phyloP scores from a whole-genome alignment of 2,797 vertebrate species.

The Hephaestus fuliginosus region DNA sequence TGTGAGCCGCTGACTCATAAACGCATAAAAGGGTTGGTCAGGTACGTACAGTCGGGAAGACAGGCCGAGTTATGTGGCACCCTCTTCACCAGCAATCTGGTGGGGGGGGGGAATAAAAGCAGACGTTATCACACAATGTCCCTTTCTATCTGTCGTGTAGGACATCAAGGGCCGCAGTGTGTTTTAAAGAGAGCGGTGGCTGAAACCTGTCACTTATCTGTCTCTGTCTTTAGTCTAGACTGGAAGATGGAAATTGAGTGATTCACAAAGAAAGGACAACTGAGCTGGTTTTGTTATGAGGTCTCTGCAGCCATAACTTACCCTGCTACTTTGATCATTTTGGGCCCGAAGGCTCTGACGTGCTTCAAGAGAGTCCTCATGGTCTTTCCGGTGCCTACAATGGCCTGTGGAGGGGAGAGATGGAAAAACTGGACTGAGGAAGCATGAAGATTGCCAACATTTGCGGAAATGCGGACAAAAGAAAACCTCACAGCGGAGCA shows the following conservation, averaged over 20 bases:
- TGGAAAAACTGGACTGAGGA: conserved; percentile 39
- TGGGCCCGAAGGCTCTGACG: conserved; percentile 90
- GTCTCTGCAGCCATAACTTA: conserved; percentile 75
- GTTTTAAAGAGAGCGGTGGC: conserved; percentile 19
- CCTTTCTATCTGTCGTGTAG: not conserved
- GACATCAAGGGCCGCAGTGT: conserved; percentile 16
- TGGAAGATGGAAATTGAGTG: conserved; percentile 52
- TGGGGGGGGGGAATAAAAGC: conserved; percentile 53
- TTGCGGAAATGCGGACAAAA: conserved; percentile 20
- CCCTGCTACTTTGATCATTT: conserved; percentile 95
- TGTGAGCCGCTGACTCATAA: conserved; percentile 55
- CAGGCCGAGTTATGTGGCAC: conserved; percentile 85
- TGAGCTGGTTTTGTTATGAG: conserved; percentile 44
- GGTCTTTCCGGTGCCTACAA: conserved; percentile 93
- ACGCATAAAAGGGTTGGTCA: conserved; percentile 38
- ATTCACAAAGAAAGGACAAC: conserved; percentile 54
- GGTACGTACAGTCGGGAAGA: conserved; percentile 92
- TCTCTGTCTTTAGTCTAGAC: conserved; percentile 64
- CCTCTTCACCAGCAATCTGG: conserved; percentile 94
- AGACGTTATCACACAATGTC: conserved; percentile 35
- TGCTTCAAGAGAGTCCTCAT: conserved; percentile 91
- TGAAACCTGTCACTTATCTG: conserved; percentile 26
- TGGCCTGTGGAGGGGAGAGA: conserved; percentile 83
- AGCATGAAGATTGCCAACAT: not conserved
- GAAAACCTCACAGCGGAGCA: not conserved